phyloP scores from a whole-genome alignment of 1,140 invertebrate species.

The Drosophila mayri region DNA sequence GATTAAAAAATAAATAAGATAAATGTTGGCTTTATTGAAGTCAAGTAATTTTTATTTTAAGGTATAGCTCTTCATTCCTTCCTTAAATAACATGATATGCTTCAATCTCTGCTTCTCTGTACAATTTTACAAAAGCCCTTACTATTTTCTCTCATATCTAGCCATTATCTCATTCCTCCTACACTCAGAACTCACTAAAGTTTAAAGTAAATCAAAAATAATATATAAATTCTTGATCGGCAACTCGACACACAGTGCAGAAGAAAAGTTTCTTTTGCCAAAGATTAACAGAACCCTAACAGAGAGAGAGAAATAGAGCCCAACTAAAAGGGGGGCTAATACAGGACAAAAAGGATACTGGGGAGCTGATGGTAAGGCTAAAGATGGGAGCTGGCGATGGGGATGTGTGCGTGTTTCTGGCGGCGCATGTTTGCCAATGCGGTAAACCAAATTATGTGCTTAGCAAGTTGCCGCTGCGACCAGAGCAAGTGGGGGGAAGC shows the following conservation, averaged over 20 bases:
- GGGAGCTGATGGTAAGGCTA: no score
- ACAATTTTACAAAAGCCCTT: background rate
- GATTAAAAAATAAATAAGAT: background rate
- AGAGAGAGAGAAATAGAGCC: constrained; percentile 2
- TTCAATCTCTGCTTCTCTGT: background rate
- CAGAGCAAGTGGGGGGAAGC: constrained; percentile 28
- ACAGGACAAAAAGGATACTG: constrained; percentile 6
- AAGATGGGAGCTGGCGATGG: background rate
- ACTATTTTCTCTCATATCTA: no score
- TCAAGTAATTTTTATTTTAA: no score
- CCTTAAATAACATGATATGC: no score
- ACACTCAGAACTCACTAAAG: no score
- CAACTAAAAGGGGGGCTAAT: background rate
- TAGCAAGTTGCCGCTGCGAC: constrained; percentile 59
- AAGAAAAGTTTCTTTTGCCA: constrained; percentile 62
- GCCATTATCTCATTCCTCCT: background rate
- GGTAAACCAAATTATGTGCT: constrained; percentile 76
- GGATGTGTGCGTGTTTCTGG: constrained; percentile 54
- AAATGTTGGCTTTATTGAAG: no score
- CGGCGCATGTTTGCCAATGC: constrained; percentile 65
- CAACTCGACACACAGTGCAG: constrained; percentile 33
- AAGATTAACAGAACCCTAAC: constrained; percentile 60
- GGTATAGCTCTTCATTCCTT: no score
- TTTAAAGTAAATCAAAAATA: background rate
- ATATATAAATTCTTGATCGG: background rate